These are phyloP conservation scores for Pempheris klunzingeri DNA, from an alignment of 2,797 vertebrate species.

Conservation along the genomic window DNA sequence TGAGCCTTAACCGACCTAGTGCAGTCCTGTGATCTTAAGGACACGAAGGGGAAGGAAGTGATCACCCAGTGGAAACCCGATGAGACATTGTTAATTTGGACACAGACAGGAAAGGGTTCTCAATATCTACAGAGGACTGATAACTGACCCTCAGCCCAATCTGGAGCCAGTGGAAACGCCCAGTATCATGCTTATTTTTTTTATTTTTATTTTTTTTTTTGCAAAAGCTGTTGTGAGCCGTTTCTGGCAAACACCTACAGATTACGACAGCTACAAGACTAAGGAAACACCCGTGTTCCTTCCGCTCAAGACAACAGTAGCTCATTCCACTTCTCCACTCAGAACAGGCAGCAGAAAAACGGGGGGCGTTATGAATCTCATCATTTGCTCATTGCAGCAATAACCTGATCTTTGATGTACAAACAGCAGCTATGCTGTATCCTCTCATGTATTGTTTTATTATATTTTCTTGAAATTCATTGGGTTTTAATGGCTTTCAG, in stretches of 20 bases:
- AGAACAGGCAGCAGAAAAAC: not conserved
- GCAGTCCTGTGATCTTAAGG: slow-evolving; percentile 49
- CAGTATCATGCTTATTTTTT: not conserved
- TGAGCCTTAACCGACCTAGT: slow-evolving; percentile 4
- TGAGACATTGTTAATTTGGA: slow-evolving; percentile 35
- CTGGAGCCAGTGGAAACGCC: slow-evolving; percentile 24
- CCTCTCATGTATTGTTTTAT: slow-evolving; percentile 46
- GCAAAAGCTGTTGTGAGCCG: slow-evolving; percentile 13
- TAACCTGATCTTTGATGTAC: slow-evolving; percentile 24
- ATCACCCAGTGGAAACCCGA: slow-evolving; percentile 13
- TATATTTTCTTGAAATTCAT: slow-evolving; percentile 43
- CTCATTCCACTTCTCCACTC: slow-evolving; percentile 30
- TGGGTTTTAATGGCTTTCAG: slow-evolving; percentile 60
- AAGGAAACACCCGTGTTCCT: slow-evolving; percentile 35
- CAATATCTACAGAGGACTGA: slow-evolving; percentile 22
- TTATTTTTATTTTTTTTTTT: too few relatives aligned
- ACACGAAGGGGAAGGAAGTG: slow-evolving; percentile 26
- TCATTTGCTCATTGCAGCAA: slow-evolving; percentile 3
- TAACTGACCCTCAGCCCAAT: slow-evolving; percentile 3
- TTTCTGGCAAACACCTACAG: slow-evolving; percentile 12
- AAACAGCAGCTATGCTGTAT: slow-evolving; percentile 36
- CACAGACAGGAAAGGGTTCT: slow-evolving; percentile 16
- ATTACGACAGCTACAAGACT: slow-evolving; percentile 34
- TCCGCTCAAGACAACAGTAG: slow-evolving; percentile 38
- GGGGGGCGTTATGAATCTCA: slow-evolving; percentile 10